Evolutionary conservation across 2,888 invertebrate species (phyloP).

Genomic region (Lithophane socia): DNA sequence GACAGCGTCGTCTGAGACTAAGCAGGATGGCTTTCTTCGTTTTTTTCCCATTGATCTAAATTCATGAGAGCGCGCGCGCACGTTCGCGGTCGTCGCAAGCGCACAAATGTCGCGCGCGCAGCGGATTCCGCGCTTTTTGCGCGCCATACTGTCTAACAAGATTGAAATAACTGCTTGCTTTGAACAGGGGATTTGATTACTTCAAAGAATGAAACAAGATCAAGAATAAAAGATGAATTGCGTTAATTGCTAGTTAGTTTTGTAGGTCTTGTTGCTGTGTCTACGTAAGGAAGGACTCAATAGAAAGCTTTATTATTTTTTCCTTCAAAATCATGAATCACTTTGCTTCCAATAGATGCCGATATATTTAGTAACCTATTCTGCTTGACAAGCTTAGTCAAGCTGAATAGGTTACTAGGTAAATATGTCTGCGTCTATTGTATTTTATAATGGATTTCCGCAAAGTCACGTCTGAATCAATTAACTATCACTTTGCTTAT

Average conservation of each 20-base stretch:
- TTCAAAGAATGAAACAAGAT: constrained; percentile 76
- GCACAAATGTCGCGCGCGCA: constrained; percentile 76
- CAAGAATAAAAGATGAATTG: constrained; percentile 69
- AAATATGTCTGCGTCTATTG: too few relatives aligned
- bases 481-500: neutral
- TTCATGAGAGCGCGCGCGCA: constrained; percentile 82
- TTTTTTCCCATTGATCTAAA: constrained; percentile 84
- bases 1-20: constrained; percentile 66
- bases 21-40: constrained; percentile 77
- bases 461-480: too few relatives aligned
- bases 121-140: constrained; percentile 84
- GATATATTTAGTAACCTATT: too few relatives aligned
- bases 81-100: constrained; percentile 77
- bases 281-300: neutral
- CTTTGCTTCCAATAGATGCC: too few relatives aligned
- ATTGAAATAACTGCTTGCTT: constrained; percentile 85
- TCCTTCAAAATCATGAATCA: neutral
- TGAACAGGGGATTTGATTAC: constrained; percentile 79
- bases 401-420: too few relatives aligned
- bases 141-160: constrained; percentile 84
- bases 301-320: constrained; percentile 1
- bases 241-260: constrained; percentile 66
- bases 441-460: too few relatives aligned
- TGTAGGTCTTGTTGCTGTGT: constrained; percentile 43
- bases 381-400: too few relatives aligned